Evolutionary conservation across 53 echinoderm and acorn worm species (phyloP).

Genomic region (Holothuria scabra): DNA sequence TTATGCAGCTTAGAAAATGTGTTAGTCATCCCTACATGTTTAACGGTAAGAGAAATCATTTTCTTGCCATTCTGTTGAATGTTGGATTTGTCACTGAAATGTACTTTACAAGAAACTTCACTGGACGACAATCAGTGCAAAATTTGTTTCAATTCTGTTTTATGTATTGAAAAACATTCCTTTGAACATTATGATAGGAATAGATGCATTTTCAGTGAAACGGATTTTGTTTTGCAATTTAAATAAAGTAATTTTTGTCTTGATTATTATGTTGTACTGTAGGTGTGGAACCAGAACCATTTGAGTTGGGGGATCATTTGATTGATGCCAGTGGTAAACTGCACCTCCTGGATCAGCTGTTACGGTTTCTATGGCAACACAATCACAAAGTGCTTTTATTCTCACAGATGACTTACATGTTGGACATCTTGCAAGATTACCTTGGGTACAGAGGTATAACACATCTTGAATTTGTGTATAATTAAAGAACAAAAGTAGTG

Average conservation of each 20-base stretch:
- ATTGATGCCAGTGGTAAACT: constrained; percentile 90
- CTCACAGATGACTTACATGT: constrained; percentile 93
- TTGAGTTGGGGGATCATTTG: constrained; percentile 92
- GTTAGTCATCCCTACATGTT: constrained; percentile 96
- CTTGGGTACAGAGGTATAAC: constrained; percentile 85
- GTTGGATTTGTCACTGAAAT: too few species aligned
- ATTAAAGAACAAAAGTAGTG: too few species aligned
- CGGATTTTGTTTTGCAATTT: too few species aligned
- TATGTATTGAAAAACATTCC: too few species aligned
- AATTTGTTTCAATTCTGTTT: too few species aligned
- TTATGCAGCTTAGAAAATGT: constrained; percentile 93
- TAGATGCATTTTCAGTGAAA: too few species aligned
- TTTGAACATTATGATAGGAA: too few species aligned
- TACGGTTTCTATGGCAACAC: constrained; percentile 79
- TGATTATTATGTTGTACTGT: neutral
- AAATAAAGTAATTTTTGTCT: too few species aligned
- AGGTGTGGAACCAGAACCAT: constrained; percentile 98
- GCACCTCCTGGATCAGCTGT: constrained; percentile 86
- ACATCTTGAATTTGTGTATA: neutral
- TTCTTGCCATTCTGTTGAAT: too few species aligned
- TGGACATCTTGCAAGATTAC: constrained; percentile 93
- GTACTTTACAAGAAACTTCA: too few species aligned
- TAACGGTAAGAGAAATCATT: constrained; percentile 65
- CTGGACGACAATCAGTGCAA: too few species aligned
- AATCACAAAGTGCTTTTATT: constrained; percentile 95